Base-by-base conservation (phyloP, 2,113 vertebrate genomes). In the Carettochelys insculpta region DNA sequence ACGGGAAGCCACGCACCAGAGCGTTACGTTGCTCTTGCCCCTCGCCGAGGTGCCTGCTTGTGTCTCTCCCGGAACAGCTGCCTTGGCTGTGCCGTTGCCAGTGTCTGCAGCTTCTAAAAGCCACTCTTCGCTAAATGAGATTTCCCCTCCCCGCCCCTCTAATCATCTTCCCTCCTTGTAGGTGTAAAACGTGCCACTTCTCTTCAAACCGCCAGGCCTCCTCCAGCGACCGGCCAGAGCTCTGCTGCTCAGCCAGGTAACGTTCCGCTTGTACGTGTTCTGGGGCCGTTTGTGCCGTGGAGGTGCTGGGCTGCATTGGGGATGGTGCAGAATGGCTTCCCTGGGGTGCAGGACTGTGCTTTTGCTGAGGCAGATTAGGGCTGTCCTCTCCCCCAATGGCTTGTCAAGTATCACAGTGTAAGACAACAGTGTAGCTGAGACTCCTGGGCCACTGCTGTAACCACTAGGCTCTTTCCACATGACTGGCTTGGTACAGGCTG, bases 161-260 rank as follows among this genome's bases (percentile, higher is more conserved):
- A 61, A 41, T 45, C 48, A 51, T 25, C 31, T 85, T 51, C 73
- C 51, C 14, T 77, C 80, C 71, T 34, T 11, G 6, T 88, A 98
- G 98, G 97, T 6, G 88, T 97, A 91, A 98, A 95, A 94, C 97
- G 98, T 25, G 97, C 97, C 90, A 94, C 95, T 95, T 97, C 97
- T 2, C 85, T 96, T 89, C 98, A 97, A 58, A 96, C 95, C 53
- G 89, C 97, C 16, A 97, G 97, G 88, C 95, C 97, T 0, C 90
- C 96, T 2, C 95, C 86, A 0, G 48, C 93, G 10, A 65, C 95
- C 0, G 20, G 56, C 82, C 71, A 83, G 86, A 93, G 88, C 58
- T 80, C 89, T 2, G 73, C 82, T 0, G 93, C 88, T 29, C 98
- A 98, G 85, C 98, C 97, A 96, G 98, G 98, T 99, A 95, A 38